Conservation (phyloP, 2,113 vertebrate species). For the Heterochromis multidens region DNA sequence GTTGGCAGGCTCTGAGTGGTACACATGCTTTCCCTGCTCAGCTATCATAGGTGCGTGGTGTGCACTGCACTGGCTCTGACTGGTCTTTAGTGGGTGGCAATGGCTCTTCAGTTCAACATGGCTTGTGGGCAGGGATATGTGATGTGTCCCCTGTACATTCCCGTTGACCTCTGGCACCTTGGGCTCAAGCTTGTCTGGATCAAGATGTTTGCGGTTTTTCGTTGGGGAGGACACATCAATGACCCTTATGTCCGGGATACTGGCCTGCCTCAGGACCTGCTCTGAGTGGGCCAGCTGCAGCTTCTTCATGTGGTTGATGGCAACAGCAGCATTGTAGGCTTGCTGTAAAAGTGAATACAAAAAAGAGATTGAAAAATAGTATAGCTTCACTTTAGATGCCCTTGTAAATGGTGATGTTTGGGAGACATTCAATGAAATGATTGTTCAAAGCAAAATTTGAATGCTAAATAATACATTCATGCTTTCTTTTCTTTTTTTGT, state of each 20-base stretch:
- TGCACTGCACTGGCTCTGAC: slow-evolving; percentile 48
- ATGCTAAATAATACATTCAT: background rate
- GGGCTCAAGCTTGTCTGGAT: background rate
- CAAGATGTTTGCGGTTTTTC: slow-evolving; percentile 10
- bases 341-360: slow-evolving; percentile 72
- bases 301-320: slow-evolving; percentile 94
- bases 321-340: slow-evolving; percentile 88
- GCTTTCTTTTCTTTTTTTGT: background rate
- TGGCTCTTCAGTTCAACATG: slow-evolving; percentile 53
- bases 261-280: background rate
- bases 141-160: background rate
- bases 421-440: background rate
- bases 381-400: background rate
- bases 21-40: slow-evolving; percentile 69
- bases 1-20: slow-evolving; percentile 78
- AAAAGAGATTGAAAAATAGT: background rate
- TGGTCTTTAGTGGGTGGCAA: slow-evolving; percentile 57
- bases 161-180: rapidly evolving
- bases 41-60: slow-evolving; percentile 54
- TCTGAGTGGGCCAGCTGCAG: slow-evolving; percentile 82
- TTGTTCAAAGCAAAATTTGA: background rate
- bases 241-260: slow-evolving; percentile 62
- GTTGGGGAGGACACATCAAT: slow-evolving; percentile 49
- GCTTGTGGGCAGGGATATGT: slow-evolving; percentile 36
- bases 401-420: background rate